Conservation (phyloP, 2,888 invertebrate species). For the Leptogaster cylindrica region DNA sequence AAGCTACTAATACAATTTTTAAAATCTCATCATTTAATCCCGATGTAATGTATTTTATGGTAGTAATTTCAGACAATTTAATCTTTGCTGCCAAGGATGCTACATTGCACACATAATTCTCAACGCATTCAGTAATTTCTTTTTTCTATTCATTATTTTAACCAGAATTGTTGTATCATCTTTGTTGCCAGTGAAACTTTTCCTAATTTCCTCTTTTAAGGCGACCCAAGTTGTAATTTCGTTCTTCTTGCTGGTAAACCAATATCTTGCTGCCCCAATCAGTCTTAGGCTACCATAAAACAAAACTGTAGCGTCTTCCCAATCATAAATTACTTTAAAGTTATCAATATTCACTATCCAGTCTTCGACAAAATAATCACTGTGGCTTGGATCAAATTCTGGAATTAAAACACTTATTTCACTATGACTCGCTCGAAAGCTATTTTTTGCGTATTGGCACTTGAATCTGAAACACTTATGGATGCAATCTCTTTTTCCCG, state of each 20-base stretch:
- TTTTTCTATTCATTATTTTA: constrained; percentile 7
- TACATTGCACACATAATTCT: too few species aligned
- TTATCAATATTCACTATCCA: constrained; percentile 13
- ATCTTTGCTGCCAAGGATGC: constrained; percentile 1
- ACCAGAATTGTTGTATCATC: not conserved
- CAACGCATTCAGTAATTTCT: too few species aligned
- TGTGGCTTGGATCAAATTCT: not conserved
- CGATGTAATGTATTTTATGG: constrained; percentile 6
- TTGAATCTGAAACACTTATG: too few species aligned
- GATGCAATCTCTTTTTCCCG: not conserved
- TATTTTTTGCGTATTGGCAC: too few species aligned
- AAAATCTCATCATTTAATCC: constrained; percentile 6
- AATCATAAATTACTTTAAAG: not conserved
- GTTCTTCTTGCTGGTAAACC: constrained; percentile 48
- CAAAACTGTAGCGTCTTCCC: constrained; percentile 18
- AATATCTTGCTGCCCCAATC: constrained; percentile 48
- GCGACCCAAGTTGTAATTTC: constrained; percentile 48
- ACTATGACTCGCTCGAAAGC: too few species aligned
- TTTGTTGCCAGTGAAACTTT: constrained; percentile 32
- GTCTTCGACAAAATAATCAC: not conserved
- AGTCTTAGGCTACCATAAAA: constrained; percentile 49
- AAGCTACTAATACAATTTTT: not conserved
- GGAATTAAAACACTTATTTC: constrained; percentile 3
- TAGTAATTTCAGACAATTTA: not conserved
- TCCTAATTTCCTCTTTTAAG: constrained; percentile 48